Conservation (phyloP, 2,888 invertebrate genomes). For the Oasisia sp. region DNA sequence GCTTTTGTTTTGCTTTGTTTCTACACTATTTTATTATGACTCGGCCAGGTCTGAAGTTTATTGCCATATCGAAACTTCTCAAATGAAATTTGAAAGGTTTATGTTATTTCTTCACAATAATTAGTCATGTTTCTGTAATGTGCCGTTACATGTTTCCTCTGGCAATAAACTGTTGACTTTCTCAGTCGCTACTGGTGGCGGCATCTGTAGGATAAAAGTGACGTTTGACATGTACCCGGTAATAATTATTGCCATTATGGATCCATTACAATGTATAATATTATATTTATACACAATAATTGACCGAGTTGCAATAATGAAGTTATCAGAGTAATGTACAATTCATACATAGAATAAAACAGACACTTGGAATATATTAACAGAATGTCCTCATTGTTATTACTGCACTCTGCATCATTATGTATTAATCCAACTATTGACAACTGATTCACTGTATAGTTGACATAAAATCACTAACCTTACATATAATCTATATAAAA, state of each 20-base stretch:
- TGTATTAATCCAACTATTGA: neutral
- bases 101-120: neutral
- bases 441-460: neutral
- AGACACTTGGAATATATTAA: no score
- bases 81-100: neutral
- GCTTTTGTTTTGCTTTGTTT: conserved; percentile 17
- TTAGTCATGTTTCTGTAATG: neutral
- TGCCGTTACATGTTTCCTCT: neutral
- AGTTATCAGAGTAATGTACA: no score
- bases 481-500: neutral
- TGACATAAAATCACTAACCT: neutral
- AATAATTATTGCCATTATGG: neutral
- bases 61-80: neutral
- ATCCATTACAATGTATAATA: no score
- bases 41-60: neutral
- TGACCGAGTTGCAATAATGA: no score
- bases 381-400: no score
- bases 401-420: no score
- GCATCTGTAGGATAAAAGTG: neutral
- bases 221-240: neutral
- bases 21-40: neutral
- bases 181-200: neutral
- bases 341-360: no score
- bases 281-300: no score
- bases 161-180: neutral